Conservation (phyloP, 1,140 invertebrate genomes). For the Propsilocerus akamusi region DNA sequence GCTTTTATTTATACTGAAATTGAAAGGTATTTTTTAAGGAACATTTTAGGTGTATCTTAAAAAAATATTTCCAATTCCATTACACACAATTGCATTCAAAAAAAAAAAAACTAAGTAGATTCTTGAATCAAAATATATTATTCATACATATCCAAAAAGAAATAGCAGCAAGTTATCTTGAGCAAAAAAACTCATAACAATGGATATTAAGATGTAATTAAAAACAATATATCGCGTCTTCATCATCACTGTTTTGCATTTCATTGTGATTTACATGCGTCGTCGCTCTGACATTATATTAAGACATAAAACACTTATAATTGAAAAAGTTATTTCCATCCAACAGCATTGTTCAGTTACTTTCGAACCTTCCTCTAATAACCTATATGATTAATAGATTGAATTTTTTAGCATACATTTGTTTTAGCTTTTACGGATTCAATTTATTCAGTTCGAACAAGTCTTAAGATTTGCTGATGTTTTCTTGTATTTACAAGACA, state of each 20-base stretch:
- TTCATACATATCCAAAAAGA: no score
- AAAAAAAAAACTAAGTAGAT: no score
- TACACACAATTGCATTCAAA: neutral
- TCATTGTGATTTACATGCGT: neutral
- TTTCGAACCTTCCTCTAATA: neutral
- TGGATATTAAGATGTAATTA: no score
- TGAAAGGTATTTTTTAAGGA: no score
- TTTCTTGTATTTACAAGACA: neutral
- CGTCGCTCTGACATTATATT: neutral
- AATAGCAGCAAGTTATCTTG: no score
- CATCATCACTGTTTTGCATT: no score
- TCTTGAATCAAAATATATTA: no score
- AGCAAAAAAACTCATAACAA: no score
- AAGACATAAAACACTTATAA: no score
- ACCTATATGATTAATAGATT: neutral
- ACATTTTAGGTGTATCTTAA: no score
- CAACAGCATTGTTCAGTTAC: neutral
- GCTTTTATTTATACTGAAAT: conserved; percentile 1
- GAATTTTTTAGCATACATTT: neutral
- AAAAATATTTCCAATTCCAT: neutral
- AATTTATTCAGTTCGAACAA: neutral
- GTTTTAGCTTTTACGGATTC: neutral
- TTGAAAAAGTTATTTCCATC: no score
- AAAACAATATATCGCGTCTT: no score
- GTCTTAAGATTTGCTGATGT: neutral